These are phyloP conservation scores for Engraulis encrasicolus DNA, from an alignment of 2,113 vertebrate species.

Conservation along the genomic window DNA sequence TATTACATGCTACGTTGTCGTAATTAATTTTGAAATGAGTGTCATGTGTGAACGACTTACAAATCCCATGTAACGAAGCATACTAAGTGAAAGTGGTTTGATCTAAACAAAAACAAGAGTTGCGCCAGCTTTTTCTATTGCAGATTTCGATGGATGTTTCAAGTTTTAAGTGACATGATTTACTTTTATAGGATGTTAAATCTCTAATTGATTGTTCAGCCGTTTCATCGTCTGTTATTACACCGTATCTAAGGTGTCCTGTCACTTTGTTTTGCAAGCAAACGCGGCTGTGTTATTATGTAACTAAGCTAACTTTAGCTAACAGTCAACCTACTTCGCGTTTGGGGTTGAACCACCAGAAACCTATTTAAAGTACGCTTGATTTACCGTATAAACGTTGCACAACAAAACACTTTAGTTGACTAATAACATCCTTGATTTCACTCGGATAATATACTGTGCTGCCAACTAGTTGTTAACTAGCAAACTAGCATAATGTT, in stretches of 20 bases:
- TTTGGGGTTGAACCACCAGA: not conserved
- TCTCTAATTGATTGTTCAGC: not conserved
- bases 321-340: not conserved
- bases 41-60: not conserved
- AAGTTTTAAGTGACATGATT: not conserved
- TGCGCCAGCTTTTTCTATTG: not conserved
- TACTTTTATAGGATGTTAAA: not conserved
- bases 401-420: not conserved
- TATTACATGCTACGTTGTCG: not conserved
- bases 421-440: not conserved
- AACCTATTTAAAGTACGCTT: not conserved
- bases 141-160: not conserved
- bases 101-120: slow-evolving; percentile 20
- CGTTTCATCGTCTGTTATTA: not conserved
- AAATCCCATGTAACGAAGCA: not conserved
- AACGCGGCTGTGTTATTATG: not conserved
- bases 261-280: not conserved
- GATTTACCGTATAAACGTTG: not conserved
- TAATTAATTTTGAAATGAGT: not conserved
- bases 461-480: not conserved
- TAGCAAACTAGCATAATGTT: no score
- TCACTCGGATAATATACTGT: not conserved
- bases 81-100: slow-evolving; percentile 25
- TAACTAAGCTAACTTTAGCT: slow-evolving; percentile 8
- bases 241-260: not conserved